These are phyloP conservation scores for Leucosticte australis DNA, from an alignment of 2,113 vertebrate genomes.

Conservation along the genomic window DNA sequence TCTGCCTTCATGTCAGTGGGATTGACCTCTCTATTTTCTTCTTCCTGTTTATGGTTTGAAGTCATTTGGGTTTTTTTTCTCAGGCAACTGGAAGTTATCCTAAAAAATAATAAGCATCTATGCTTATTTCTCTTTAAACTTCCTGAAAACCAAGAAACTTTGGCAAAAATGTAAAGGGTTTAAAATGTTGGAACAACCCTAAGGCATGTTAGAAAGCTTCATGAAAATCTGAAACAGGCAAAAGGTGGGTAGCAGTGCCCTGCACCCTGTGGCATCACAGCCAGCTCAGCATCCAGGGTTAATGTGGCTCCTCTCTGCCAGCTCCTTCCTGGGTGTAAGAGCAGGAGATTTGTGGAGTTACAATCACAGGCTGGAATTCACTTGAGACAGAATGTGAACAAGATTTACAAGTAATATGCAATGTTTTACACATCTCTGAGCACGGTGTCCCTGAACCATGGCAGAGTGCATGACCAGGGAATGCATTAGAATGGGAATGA, in stretches of 20 bases:
- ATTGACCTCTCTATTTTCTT: background rate
- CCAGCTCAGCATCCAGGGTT: background rate
- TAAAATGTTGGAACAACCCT: background rate
- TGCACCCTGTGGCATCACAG: background rate
- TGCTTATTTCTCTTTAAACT: background rate
- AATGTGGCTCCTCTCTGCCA: background rate
- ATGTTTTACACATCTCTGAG: background rate
- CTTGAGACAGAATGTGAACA: background rate
- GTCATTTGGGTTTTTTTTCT: background rate
- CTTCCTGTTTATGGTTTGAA: background rate
- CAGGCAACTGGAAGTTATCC: background rate
- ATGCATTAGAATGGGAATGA: background rate
- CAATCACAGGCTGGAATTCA: background rate
- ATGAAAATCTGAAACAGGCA: background rate
- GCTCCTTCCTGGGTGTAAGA: background rate
- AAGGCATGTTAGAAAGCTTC: background rate
- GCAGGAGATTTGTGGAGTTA: background rate
- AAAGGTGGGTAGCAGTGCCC: background rate
- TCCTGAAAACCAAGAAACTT: background rate
- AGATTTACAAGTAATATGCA: background rate
- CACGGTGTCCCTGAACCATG: rapidly evolving
- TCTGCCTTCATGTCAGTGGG: background rate
- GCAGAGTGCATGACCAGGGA: background rate
- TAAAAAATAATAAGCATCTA: background rate
- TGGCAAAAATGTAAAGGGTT: background rate